Evolutionary conservation across 2,113 vertebrate species (phyloP), one percentile per base, ranked within the genome.

Genomic region (Echinops telfairi): DNA sequence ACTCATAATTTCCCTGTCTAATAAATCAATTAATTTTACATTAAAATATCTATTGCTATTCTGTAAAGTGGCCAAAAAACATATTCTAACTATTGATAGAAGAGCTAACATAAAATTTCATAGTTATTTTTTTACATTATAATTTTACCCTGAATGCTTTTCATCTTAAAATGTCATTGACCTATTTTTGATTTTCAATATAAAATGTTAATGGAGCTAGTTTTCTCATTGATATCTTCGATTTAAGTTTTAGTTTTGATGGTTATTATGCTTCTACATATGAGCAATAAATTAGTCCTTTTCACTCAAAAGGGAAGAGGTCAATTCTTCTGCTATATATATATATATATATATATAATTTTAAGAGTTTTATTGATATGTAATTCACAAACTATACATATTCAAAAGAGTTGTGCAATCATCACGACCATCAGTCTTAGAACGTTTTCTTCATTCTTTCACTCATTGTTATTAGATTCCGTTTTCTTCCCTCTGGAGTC

Each of bases 11-110:
- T 71, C 43, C 31, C 36, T 31, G 4, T 78, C 19, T 10, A 9
- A 60, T 79, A 71, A 62, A 76, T 86, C 91, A 93, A 70, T 4
- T 77, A 57, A 7, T 36, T 62, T 70, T 87, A 87, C 14, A 77
- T 3, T 11, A 64, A 22, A 78, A 62, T 83, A 83, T 38, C 10
- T 66, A 11, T 20, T 36, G 1, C 22, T 85, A 70, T 77, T 71
- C 22, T 23, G 71, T 6, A 82, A 83, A 22, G 31, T 73, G 29
- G 47, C 27, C 20, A 27, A 53, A 53, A 82, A 68, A 36, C 29
- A 62, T 10, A 70, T 36, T 40, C 36, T 85, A 62, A 71, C 5
- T 62, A 64, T 53, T 3, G 11, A 53, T 53, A 66, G 62, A 82
- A 85, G 29, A 53, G 31, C 70, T 71, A 20, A 2, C 1, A 83